Evolutionary conservation across 35 echinoderm and acorn worm genomes (phyloP).

Genomic region (Apostichopus japonicus): DNA sequence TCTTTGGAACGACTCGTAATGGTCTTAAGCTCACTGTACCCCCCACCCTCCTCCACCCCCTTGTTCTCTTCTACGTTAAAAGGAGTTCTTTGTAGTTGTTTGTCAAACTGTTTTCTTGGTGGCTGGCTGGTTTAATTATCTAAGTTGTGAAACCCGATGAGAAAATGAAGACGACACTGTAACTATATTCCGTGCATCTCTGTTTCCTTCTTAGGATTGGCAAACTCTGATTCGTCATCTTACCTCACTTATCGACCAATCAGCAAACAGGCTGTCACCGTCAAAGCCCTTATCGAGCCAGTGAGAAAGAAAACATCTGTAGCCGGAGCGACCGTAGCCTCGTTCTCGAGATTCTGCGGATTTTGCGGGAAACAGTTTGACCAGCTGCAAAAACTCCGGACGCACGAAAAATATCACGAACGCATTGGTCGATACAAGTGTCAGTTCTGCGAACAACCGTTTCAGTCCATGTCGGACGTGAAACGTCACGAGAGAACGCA

Average conservation of each 20-base stretch:
- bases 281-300: neutral
- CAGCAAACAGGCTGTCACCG: neutral
- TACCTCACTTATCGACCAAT: neutral
- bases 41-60: too few relatives aligned
- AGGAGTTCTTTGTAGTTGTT: too few relatives aligned
- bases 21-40: too few relatives aligned
- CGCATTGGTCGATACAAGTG: constrained; percentile 16
- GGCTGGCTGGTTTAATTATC: too few relatives aligned
- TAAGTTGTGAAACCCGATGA: neutral
- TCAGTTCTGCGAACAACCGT: neutral
- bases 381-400: neutral
- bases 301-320: neutral
- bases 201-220: neutral
- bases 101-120: too few relatives aligned
- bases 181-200: neutral
- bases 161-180: neutral
- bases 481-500: constrained; percentile 39
- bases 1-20: too few relatives aligned
- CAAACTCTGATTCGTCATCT: neutral
- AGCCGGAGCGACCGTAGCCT: neutral
- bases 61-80: too few relatives aligned
- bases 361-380: constrained; percentile 23
- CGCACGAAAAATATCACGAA: constrained; percentile 5
- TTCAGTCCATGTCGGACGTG: constrained; percentile 16
- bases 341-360: constrained; percentile 2